Percentiles rank a stretch among this genome's conserved stretches.
phyloP scores from a whole-genome alignment of 2,113 vertebrate genomes.

The Verasper variegatus region DNA sequence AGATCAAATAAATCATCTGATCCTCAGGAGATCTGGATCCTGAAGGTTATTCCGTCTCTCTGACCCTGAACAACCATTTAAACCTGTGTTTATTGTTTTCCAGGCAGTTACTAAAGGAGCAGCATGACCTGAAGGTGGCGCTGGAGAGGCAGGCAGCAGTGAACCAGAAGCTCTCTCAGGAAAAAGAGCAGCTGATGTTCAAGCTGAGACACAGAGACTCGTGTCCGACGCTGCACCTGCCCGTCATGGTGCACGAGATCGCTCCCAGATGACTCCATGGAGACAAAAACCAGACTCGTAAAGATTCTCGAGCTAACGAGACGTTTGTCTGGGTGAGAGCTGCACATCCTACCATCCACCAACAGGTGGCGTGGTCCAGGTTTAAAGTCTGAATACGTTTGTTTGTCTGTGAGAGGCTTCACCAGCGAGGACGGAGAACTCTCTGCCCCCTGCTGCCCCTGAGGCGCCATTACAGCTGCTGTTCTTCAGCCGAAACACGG shows the following conservation, averaged over 20 bases:
- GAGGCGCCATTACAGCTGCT: not conserved
- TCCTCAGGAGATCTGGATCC: not conserved
- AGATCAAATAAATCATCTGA: not conserved
- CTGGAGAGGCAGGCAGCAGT: conserved; percentile 86
- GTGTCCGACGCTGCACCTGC: conserved; percentile 75
- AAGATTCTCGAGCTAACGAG: not conserved
- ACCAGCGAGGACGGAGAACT: not conserved
- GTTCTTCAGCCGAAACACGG: no score
- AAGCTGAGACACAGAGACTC: conserved; percentile 82
- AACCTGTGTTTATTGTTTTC: not conserved
- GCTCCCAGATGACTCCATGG: conserved; percentile 64
- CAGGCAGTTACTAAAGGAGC: conserved; percentile 90
- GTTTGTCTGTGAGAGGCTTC: no score
- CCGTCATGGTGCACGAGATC: conserved; percentile 65
- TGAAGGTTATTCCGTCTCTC: not conserved
- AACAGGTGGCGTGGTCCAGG: not conserved
- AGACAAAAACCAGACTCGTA: not conserved
- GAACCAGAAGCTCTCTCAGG: conserved; percentile 82
- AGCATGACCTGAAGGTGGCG: conserved; percentile 80
- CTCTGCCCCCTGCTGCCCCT: not conserved
- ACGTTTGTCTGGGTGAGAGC: not conserved
- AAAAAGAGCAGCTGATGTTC: conserved; percentile 93
- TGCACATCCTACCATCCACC: not conserved
- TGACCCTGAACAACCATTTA: not conserved
- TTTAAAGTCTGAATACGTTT: not conserved